A percentile compares a stretch with the other conserved stretches of the same genome.
These are phyloP conservation scores for Pollenia angustigena DNA, from an alignment of 2,888 invertebrate species.

Conservation along the genomic window DNA sequence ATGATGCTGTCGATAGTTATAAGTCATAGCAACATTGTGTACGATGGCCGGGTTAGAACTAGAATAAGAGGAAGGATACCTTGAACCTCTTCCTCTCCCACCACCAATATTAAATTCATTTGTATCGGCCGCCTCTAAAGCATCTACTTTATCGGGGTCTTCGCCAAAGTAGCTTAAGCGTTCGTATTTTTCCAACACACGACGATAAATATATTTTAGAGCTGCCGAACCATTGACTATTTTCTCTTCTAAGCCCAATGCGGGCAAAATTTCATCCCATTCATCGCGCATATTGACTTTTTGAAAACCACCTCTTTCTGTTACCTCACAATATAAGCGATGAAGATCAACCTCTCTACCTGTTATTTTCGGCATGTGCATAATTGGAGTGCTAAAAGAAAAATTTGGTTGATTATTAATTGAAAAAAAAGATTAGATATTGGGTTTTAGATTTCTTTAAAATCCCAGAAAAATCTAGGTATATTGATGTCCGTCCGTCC, in stretches of 20 bases:
- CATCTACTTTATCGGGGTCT: slow-evolving; percentile 91
- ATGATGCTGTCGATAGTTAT: slow-evolving; percentile 91
- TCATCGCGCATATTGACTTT: slow-evolving; percentile 96
- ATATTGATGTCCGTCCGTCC: no score
- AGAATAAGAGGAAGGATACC: slow-evolving; percentile 86
- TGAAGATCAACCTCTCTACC: slow-evolving; percentile 96
- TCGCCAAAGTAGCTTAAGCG: slow-evolving; percentile 94
- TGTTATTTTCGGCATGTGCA: slow-evolving; percentile 90
- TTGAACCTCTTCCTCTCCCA: slow-evolving; percentile 86
- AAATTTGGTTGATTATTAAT: not conserved
- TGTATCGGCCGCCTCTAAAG: slow-evolving; percentile 84
- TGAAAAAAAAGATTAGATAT: not conserved
- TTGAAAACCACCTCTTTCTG: slow-evolving; percentile 96
- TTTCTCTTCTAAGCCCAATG: slow-evolving; percentile 90
- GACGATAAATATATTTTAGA: slow-evolving; percentile 92
- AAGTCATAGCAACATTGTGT: slow-evolving; percentile 87
- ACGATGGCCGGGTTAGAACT: slow-evolving; percentile 75
- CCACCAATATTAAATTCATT: slow-evolving; percentile 85
- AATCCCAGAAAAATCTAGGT: no score
- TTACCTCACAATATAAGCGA: slow-evolving; percentile 95
- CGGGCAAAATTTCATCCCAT: slow-evolving; percentile 93
- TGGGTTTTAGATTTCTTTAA: no score
- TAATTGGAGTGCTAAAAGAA: slow-evolving; percentile 85
- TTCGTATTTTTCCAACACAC: slow-evolving; percentile 95
- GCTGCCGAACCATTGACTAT: slow-evolving; percentile 96